Evolutionary conservation across 2,888 invertebrate species (phyloP).

Genomic region (Axea sp.): DNA sequence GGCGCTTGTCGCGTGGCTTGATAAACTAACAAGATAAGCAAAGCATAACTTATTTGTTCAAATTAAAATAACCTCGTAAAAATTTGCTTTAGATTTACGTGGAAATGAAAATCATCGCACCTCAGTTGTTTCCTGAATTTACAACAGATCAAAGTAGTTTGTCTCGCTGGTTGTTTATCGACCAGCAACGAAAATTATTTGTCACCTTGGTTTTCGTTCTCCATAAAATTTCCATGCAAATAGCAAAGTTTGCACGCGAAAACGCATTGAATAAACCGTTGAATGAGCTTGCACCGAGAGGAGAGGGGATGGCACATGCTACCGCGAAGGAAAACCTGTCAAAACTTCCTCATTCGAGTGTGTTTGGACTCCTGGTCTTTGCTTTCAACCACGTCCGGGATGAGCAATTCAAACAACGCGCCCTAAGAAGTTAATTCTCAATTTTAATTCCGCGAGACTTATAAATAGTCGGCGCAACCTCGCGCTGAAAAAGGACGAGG

Average conservation of each 20-base stretch:
- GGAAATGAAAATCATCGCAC: too few relatives aligned
- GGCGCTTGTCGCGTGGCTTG: too few relatives aligned
- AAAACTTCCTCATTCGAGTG: constrained; percentile 54
- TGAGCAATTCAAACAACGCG: constrained; percentile 29
- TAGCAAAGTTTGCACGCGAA: constrained; percentile 26
- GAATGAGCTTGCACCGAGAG: constrained; percentile 1
- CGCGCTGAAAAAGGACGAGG: not conserved
- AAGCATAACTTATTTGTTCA: too few relatives aligned
- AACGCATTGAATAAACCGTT: constrained; percentile 8
- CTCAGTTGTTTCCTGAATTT: too few relatives aligned
- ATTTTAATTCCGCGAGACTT: constrained; percentile 15
- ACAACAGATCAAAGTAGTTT: too few relatives aligned
- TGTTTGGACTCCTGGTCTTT: constrained; percentile 47
- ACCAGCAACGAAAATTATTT: too few relatives aligned
- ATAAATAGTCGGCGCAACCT: constrained; percentile 18
- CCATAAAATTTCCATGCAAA: constrained; percentile 40
- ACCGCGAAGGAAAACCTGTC: constrained; percentile 47
- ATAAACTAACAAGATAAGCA: too few relatives aligned
- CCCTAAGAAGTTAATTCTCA: constrained; percentile 17
- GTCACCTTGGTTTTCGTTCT: too few relatives aligned
- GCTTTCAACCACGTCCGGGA: constrained; percentile 25
- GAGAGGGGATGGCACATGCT: constrained; percentile 15
- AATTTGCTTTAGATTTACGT: too few relatives aligned
- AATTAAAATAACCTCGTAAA: too few relatives aligned
- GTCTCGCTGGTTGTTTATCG: too few relatives aligned